Evolutionary conservation across 2,113 vertebrate species (phyloP), one percentile per base, ranked within the genome.

Genomic region (Numida meleagris): DNA sequence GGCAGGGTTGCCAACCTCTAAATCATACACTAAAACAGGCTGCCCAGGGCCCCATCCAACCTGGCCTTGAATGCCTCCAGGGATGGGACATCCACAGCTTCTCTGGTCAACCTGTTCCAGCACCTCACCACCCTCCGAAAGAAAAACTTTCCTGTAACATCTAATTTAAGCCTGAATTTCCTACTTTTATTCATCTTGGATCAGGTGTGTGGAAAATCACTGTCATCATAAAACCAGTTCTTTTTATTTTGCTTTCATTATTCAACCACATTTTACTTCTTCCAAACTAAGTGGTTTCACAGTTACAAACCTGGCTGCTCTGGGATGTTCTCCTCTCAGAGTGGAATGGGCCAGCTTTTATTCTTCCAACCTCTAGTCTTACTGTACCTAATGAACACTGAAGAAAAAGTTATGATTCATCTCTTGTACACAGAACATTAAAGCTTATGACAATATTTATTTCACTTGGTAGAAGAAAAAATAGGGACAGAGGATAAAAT

Each of bases 341-440:
- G 92, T 99, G 99, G 95, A 99, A 99, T 0, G 99, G 98, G 2
- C 99, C 98, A 4, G 99, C 97, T 96, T 99, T 99, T 94, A 99
- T 98, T 97, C 99, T 97, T 93, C 99, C 99, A 4, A 99, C 98
- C 89, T 99, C 99, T 96, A 99, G 96, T 82, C 96, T 98, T 53
- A 99, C 98, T 2, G 98, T 98, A 86, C 99, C 99, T 92, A 98
- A 96, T 50, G 98, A 99, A 97, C 98, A 99, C 99, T 99, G 65
- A 55, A 94, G 89, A 89, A 91, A 33, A 50, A 88, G 53, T 83
- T 55, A 81, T 14, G 91, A 61, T 6, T 46, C 45, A 83, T 70
- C 5, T 84, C 78, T 79, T 76, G 82, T 57, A 33, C 16, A 13
- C 48, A 48, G 14, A 95, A 89, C 14, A 78, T 25, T 51, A 63